Percentiles rank a stretch among this genome's conserved stretches.
Evolutionary conservation across 1,140 invertebrate species (phyloP).

Genomic region (Ceratosolen fusciceps): DNA sequence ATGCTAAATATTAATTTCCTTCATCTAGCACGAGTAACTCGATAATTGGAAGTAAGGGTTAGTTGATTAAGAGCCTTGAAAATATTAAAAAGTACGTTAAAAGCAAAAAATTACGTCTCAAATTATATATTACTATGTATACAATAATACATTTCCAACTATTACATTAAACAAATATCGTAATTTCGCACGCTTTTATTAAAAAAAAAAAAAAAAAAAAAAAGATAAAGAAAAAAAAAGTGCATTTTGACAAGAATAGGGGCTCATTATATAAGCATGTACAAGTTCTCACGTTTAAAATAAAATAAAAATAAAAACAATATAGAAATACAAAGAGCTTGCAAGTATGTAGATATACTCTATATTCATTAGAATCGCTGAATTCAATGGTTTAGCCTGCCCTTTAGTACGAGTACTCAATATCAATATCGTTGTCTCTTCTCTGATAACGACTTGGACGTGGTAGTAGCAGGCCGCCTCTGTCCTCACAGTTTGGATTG

Average conservation of each 20-base stretch:
- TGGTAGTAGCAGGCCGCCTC: no score
- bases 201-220: not conserved
- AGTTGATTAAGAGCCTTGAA: not conserved
- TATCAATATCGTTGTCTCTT: not conserved
- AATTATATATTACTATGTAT: not conserved
- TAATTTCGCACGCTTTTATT: not conserved
- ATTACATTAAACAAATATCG: not conserved
- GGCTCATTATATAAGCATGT: no score
- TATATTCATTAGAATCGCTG: not conserved
- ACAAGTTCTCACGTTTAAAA: not conserved
- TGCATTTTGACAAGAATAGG: not conserved
- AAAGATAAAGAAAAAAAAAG: no score
- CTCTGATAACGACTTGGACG: no score
- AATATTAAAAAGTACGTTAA: no score
- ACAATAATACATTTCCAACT: not conserved
- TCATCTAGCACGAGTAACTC: not conserved
- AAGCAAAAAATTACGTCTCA: not conserved
- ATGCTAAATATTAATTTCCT: no score
- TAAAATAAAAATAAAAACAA: not conserved
- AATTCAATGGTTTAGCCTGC: not conserved
- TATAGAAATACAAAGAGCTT: not conserved
- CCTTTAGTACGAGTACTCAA: not conserved
- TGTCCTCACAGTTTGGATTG: conserved; percentile 23
- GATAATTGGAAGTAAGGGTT: not conserved
- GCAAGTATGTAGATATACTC: not conserved